Evolutionary conservation across 2,888 invertebrate genomes (phyloP).

Genomic region (Plagiodera versicolora): DNA sequence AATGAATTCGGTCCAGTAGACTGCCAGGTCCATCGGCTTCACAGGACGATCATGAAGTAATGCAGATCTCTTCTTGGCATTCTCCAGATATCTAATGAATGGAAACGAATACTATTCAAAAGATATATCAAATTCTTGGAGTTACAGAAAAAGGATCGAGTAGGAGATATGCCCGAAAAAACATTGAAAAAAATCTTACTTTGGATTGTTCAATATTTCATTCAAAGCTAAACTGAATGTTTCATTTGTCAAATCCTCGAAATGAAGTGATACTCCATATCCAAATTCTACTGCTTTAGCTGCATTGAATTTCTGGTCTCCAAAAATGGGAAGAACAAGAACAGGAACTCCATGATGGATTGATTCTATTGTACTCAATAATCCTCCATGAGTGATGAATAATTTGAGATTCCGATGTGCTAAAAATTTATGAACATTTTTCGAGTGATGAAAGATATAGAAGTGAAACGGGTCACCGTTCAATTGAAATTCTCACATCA

Average conservation of each 20-base stretch:
- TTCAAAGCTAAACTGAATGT: constrained; percentile 23
- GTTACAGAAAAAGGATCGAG: too few relatives aligned
- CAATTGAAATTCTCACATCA: too few relatives aligned
- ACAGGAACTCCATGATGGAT: constrained; percentile 33
- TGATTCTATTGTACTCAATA: constrained; percentile 34
- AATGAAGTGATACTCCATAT: constrained; percentile 28
- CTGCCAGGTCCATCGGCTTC: constrained; percentile 41
- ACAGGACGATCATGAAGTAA: constrained; percentile 43
- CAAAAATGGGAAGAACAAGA: constrained; percentile 34
- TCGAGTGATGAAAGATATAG: too few relatives aligned
- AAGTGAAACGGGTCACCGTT: too few relatives aligned
- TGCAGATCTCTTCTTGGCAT: constrained; percentile 36
- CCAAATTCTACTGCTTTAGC: constrained; percentile 26
- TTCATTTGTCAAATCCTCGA: constrained; percentile 24
- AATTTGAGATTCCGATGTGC: constrained; percentile 30
- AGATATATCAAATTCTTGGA: too few relatives aligned
- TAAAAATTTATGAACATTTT: neutral
- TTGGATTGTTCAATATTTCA: constrained; percentile 20
- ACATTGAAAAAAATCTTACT: too few relatives aligned
- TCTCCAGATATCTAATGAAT: constrained; percentile 39
- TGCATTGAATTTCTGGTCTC: constrained; percentile 33
- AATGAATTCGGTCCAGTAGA: constrained; percentile 47
- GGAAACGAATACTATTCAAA: too few relatives aligned
- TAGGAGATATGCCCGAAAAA: too few relatives aligned
- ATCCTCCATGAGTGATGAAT: constrained; percentile 37